A percentile compares a stretch with the other conserved stretches of the same genome.
Evolutionary conservation across 2,113 vertebrate genomes (phyloP).

Genomic region (Phyllostomus hastatus): DNA sequence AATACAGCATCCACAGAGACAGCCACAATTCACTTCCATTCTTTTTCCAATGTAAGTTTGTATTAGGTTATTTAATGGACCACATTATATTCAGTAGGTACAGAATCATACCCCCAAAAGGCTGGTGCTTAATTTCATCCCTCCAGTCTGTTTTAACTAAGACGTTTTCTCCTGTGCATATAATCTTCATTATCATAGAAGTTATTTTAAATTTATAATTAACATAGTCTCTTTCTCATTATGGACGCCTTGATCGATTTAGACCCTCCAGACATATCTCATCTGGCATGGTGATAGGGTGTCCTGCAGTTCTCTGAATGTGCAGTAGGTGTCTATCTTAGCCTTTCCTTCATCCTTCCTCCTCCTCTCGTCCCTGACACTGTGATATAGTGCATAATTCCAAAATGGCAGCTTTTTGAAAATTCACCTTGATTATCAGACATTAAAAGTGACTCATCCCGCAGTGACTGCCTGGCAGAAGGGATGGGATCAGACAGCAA

Average conservation of each 20-base stretch:
- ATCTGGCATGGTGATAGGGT: not conserved
- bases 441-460: slow-evolving; percentile 89
- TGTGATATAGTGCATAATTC: slow-evolving; percentile 90
- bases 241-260: slow-evolving; percentile 56
- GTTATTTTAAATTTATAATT: slow-evolving; percentile 78
- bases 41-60: slow-evolving; percentile 58
- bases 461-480: slow-evolving; percentile 94
- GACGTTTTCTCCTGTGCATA: slow-evolving; percentile 70
- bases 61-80: slow-evolving; percentile 67
- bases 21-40: slow-evolving; percentile 43
- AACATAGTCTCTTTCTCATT: slow-evolving; percentile 68
- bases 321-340: slow-evolving; percentile 92
- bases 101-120: slow-evolving; percentile 59
- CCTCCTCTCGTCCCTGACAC: slow-evolving; percentile 43
- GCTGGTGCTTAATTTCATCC: slow-evolving; percentile 65
- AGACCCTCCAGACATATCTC: slow-evolving; percentile 50
- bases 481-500: slow-evolving; percentile 93
- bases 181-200: slow-evolving; percentile 71
- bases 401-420: slow-evolving; percentile 97
- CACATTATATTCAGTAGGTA: slow-evolving; percentile 64
- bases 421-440: slow-evolving; percentile 97
- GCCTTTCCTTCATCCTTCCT: slow-evolving; percentile 82
- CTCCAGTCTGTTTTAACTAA: slow-evolving; percentile 72
- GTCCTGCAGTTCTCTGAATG: slow-evolving; percentile 72
- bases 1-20: slow-evolving; percentile 41